A percentile compares a stretch with the other conserved stretches of the same genome.
Evolutionary conservation across 2,113 vertebrate species (phyloP).

Genomic region (Willisornis vidua): DNA sequence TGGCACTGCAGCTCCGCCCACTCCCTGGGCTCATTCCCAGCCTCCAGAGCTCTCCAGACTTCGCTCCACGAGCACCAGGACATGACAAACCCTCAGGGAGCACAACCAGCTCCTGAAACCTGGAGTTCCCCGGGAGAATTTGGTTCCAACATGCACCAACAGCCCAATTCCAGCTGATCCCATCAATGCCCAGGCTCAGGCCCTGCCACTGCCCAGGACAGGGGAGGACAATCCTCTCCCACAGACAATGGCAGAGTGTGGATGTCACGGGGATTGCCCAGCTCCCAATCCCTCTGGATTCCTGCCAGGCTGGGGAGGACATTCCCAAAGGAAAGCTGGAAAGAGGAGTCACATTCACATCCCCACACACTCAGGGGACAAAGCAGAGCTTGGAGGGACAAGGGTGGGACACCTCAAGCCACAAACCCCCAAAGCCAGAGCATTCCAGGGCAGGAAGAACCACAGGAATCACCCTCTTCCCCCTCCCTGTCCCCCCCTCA

Average conservation of each 20-base stretch:
- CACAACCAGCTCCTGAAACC: not conserved
- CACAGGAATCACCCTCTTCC: not conserved
- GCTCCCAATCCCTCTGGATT: not conserved
- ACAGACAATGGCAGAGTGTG: not conserved
- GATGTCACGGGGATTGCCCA: not conserved
- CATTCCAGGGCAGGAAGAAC: not conserved
- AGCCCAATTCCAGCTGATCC: not conserved
- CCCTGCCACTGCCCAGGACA: not conserved
- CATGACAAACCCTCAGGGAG: not conserved
- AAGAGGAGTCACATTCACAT: not conserved
- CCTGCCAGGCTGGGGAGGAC: not conserved
- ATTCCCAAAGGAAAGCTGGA: not conserved
- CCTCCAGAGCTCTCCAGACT: not conserved
- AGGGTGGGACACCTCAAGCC: rapidly evolving
- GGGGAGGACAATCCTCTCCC: not conserved
- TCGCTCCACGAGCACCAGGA: not conserved
- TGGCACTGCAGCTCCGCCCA: not conserved
- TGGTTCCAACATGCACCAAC: not conserved
- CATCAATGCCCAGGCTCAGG: not conserved
- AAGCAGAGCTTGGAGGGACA: not conserved
- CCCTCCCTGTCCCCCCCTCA: not conserved
- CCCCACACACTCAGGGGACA: rapidly evolving
- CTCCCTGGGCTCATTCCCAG: rapidly evolving
- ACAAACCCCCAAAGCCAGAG: too few species aligned
- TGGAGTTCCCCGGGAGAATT: not conserved